Evolutionary conservation across 2,797 vertebrate species (phyloP).

Genomic region (Sternotherus odoratus): DNA sequence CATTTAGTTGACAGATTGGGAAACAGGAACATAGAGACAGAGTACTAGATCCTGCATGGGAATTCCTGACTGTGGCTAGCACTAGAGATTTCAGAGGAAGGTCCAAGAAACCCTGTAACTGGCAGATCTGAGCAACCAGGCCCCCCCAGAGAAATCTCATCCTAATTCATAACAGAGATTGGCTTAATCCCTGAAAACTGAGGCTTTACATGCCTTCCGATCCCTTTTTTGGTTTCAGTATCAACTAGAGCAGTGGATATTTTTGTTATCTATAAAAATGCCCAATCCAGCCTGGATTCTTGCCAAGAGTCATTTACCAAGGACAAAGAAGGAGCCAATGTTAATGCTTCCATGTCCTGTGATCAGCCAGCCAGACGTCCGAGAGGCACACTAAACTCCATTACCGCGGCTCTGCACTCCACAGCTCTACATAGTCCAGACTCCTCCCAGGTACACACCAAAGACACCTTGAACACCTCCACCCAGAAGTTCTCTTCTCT

Average conservation of each 20-base stretch:
- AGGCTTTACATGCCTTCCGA: not conserved
- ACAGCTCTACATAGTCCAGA: rapidly evolving
- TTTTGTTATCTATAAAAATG: not conserved
- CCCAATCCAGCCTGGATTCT: not conserved
- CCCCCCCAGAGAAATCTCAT: not conserved
- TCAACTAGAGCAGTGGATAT: not conserved
- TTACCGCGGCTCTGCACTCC: not conserved
- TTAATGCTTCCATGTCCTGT: not conserved
- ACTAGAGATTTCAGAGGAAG: not conserved
- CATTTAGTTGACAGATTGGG: not conserved
- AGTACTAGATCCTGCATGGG: too few species aligned
- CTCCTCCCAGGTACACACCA: not conserved
- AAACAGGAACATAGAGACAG: too few species aligned
- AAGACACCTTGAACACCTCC: not conserved
- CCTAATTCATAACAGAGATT: rapidly evolving
- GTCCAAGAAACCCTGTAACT: rapidly evolving
- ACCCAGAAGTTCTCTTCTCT: not conserved
- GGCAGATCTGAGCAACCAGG: not conserved
- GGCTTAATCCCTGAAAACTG: not conserved
- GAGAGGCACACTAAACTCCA: rapidly evolving
- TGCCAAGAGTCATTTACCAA: not conserved
- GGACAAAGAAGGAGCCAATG: not conserved
- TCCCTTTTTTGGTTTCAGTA: not conserved
- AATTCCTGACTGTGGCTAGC: not conserved
- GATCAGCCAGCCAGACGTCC: not conserved